Evolutionary conservation across 2,888 invertebrate genomes (phyloP), one percentile per base, ranked within the genome.

Genomic region (Drosophila merina): DNA sequence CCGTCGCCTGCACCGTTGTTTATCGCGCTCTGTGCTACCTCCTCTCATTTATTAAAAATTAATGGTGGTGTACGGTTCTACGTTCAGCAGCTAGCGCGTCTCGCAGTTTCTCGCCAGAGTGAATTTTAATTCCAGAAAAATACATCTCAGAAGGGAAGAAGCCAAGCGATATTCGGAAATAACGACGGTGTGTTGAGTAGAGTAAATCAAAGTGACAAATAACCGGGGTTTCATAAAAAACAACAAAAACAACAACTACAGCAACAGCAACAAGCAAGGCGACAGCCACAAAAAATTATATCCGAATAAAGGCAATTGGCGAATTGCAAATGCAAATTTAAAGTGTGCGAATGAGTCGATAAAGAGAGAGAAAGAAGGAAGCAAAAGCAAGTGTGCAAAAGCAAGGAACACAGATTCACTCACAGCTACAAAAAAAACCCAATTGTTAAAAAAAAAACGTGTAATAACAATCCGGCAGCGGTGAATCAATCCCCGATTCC

Each of bases 31-130:
- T 47, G 33, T 12, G 36, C 28, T 45, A 20, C 44, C 45, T 45
- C 38, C 38, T 76, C 77, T 88, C 86, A 89, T 86, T 89, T 81
- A 85, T 85, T 76, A 88, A 89, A 89, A 87, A 86, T 88, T 86
- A 81, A 86, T 82, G 86, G 89, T 89, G 85, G 90, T 88, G 90
- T 88, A 75, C 88, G 80, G 86, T 82, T 84, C 62, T 68, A 52
- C 79, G 81, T 86, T 36, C 36, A 36, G 36, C 36, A 36, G 36
- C 36, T 36, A 12, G 36, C 36, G 36, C 36, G 36, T 36, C 85
- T 79, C 78, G 76, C 74, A 80, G 76, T 73, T 40, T 45, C 26
- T 54, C 58, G 54, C 33, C 44, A 54, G 63, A 36, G 36, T 36
- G 36, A 36, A 36, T 36, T 36, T 36, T 36, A 40, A 66, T 45